phyloP scores from a whole-genome alignment of 2,797 vertebrate genomes.

The Gymnocypris eckloni region DNA sequence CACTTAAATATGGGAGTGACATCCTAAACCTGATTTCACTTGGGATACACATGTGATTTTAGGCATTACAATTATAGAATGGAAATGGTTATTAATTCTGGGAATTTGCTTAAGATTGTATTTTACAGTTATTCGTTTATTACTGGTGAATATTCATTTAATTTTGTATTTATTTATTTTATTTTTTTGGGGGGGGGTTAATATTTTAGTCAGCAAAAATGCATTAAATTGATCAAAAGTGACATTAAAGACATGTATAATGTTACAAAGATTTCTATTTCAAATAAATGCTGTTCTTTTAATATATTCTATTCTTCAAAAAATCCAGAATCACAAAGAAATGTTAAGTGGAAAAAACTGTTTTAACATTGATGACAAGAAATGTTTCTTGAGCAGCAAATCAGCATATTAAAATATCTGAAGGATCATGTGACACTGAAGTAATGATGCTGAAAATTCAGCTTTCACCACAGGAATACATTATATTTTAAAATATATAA shows the following conservation, averaged over 20 bases:
- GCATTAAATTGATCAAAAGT: not conserved
- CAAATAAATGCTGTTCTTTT: not conserved
- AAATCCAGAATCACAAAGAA: not conserved
- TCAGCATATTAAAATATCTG: not conserved
- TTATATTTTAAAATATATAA: not conserved
- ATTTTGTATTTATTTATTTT: too few relatives aligned
- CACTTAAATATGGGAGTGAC: too few relatives aligned
- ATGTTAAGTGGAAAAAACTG: not conserved
- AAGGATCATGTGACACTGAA: not conserved
- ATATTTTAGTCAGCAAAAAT: not conserved
- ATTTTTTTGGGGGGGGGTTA: too few relatives aligned
- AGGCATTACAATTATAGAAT: not conserved
- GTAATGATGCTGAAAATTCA: not conserved
- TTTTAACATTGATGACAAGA: not conserved
- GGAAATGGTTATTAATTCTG: not conserved
- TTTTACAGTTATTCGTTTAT: not conserved
- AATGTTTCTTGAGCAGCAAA: not conserved
- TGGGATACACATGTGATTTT: not conserved
- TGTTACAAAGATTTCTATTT: not conserved
- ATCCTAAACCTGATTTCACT: not conserved
- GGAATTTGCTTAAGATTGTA: not conserved
- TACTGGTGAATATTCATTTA: not conserved
- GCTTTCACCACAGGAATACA: not conserved
- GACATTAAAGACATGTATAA: not conserved
- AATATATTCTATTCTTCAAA: not conserved